Conservation (phyloP, 2,113 vertebrate genomes). For the Hippocampus mohnikei region DNA sequence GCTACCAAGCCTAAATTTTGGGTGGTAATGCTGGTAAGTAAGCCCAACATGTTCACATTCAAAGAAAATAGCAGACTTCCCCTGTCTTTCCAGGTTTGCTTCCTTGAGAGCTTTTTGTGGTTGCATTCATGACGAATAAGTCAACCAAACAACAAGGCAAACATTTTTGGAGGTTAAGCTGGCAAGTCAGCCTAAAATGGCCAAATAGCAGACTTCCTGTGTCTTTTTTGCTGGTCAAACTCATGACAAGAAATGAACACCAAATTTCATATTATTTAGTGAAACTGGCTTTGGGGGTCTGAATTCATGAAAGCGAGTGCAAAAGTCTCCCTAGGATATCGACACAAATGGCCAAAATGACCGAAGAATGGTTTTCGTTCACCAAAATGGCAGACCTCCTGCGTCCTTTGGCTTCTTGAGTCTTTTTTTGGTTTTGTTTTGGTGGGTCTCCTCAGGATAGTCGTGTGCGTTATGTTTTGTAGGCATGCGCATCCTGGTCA, state of each 20-base stretch:
- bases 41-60: too few relatives aligned
- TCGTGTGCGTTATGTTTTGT: not conserved
- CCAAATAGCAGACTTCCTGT: too few relatives aligned
- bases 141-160: too few relatives aligned
- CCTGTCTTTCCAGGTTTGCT: too few relatives aligned
- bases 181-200: too few relatives aligned
- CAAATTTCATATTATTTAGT: not conserved
- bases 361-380: not conserved
- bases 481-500: conserved; percentile 71
- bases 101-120: too few relatives aligned
- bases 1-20: not conserved
- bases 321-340: not conserved
- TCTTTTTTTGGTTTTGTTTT: not conserved
- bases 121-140: too few relatives aligned
- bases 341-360: not conserved
- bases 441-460: not conserved
- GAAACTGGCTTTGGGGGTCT: not conserved
- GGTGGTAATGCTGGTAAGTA: too few relatives aligned
- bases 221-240: too few relatives aligned
- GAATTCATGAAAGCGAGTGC: not conserved
- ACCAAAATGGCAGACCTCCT: not conserved
- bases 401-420: not conserved
- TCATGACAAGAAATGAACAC: too few relatives aligned
- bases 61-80: too few relatives aligned
- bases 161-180: too few relatives aligned